Base-by-base conservation (phyloP, 2,797 vertebrate genomes). In the Anomalospiza imberbis region DNA sequence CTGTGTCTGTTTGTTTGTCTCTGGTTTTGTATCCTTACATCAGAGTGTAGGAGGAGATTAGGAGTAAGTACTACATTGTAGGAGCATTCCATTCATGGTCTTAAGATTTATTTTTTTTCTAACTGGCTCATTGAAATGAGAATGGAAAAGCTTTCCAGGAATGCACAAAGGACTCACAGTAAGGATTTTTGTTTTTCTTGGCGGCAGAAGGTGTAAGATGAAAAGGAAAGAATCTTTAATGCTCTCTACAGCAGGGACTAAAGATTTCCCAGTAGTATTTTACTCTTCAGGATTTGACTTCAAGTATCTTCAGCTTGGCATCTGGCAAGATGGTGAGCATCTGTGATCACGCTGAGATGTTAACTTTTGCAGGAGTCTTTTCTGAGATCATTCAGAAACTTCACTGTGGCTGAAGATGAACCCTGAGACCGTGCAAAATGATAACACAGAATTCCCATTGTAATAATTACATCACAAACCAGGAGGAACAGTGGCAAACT, bases 91-190 rank as follows among this genome's bases (percentile, higher is more conserved):
- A 72, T 94, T 94, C 68, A 48, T 85, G 55, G 63, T 31, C 48
- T 34, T 61, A 17, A 58, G 50, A 18, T n/a, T 51, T 65, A 9
- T 72, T 62, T 61, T 61, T 45, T 38, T 28, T 22, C 16, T 5
- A 73, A 74, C 44, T 50, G 58, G 17, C 2, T 92, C 61, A 91
- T 95, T 95, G 87, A 92, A 77, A 97, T 95, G 47, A 96, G 86
- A 96, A 95, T 88, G 38, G 65, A 72, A 89, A 88, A 58, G 72
- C 78, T 83, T 94, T 78, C 67, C 57, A 89, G 68, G 89, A 94
- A 84, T 18, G 26, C 70, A 45, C 8, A 28, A 68, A 31, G 45
- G 50, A 22, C 44, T 96, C 38, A 40, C 21, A 47, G 71, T 57
- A 34, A 79, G 68, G n/a, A 65, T 54, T 92, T 81, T 50, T 36